These are phyloP conservation scores for Drosophila pruinosa DNA, from an alignment of 1,140 invertebrate species.

Conservation along the genomic window DNA sequence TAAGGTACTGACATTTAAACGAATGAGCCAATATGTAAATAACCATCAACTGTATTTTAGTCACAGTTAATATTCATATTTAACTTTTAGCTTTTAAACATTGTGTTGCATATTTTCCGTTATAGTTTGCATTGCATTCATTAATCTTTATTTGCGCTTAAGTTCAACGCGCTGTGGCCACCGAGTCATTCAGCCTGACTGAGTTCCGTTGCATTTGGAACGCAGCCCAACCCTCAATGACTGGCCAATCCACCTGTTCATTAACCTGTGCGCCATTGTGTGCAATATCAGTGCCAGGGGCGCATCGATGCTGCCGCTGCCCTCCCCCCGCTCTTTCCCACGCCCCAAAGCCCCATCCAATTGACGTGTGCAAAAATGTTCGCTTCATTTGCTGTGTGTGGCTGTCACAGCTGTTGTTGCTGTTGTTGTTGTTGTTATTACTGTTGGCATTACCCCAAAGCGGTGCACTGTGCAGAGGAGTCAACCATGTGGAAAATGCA, in stretches of 20 bases:
- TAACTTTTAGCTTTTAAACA: no score
- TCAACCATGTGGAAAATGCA: conserved; percentile 56
- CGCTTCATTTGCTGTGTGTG: conserved; percentile 65
- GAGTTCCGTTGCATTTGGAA: neutral
- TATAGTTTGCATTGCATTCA: neutral
- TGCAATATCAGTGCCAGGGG: conserved; percentile 61
- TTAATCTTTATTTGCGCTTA: conserved; percentile 1
- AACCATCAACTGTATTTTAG: no score
- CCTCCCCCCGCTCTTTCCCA: neutral
- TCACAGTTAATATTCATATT: no score
- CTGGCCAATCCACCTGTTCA: conserved; percentile 52
- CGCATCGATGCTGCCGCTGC: conserved; percentile 8
- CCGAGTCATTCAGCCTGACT: conserved; percentile 17
- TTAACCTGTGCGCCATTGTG: conserved; percentile 45
- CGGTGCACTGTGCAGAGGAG: conserved; percentile 50
- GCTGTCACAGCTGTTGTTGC: conserved; percentile 55
- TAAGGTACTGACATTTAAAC: no score
- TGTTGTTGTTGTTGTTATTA: conserved; percentile 29
- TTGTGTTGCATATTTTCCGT: no score
- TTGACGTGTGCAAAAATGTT: conserved; percentile 54
- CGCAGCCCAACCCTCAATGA: neutral
- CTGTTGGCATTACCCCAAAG: conserved; percentile 44
- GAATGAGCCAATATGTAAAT: no score
- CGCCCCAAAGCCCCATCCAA: neutral
- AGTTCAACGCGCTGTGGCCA: conserved; percentile 7